These are phyloP conservation scores for Zaprionus africanus DNA, from an alignment of 1,140 invertebrate genomes.

Conservation along the genomic window DNA sequence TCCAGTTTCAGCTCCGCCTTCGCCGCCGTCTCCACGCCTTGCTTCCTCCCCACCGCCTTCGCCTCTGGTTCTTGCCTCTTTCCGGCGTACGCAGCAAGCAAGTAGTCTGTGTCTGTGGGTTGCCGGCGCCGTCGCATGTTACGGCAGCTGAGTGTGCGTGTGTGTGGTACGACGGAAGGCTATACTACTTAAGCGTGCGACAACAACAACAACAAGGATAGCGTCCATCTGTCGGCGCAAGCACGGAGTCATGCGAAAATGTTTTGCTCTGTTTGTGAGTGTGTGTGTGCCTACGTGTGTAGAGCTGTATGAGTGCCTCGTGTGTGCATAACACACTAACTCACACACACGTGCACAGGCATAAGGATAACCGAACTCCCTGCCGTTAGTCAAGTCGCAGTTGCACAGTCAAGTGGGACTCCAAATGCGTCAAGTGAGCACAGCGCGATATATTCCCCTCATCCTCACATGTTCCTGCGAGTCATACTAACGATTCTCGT, in stretches of 20 bases:
- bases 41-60: background rate
- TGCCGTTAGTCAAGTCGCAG: constrained; percentile 53
- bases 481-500: background rate
- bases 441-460: constrained; percentile 34
- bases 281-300: constrained; percentile 25
- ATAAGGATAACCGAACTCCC: constrained; percentile 43
- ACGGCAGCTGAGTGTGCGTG: constrained; percentile 12
- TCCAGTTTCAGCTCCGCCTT: constrained; percentile 7
- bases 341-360: constrained; percentile 1
- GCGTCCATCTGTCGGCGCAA: constrained; percentile 64
- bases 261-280: constrained; percentile 32
- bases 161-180: constrained; percentile 27
- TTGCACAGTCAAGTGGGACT: constrained; percentile 54
- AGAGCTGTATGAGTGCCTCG: constrained; percentile 4
- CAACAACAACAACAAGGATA: constrained; percentile 57
- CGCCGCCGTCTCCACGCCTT: background rate
- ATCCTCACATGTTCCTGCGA: background rate
- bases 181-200: constrained; percentile 64
- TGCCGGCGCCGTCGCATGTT: constrained; percentile 41
- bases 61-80: constrained; percentile 1
- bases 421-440: constrained; percentile 54
- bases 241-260: constrained; percentile 60
- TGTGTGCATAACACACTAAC: constrained; percentile 29
- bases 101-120: constrained; percentile 37
- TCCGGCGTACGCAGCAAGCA: constrained; percentile 41